Percentiles rank a stretch among this genome's conserved stretches.
Evolutionary conservation across 2,888 invertebrate genomes (phyloP).

Genomic region (Asteroscopus sphinx): DNA sequence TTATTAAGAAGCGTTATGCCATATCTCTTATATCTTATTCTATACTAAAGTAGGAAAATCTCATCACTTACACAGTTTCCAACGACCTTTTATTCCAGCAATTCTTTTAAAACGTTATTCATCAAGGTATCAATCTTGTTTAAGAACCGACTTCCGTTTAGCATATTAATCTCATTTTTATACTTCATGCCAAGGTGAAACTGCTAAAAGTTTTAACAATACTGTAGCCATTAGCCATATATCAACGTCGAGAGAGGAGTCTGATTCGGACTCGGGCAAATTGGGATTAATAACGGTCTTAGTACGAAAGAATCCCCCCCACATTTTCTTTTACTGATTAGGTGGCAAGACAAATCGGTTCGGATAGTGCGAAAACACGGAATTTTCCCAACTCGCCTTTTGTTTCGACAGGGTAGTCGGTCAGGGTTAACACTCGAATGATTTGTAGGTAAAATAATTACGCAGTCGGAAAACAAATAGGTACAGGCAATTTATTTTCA

Average conservation of each 20-base stretch:
- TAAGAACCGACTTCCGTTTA: constrained; percentile 46
- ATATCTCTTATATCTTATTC: background rate
- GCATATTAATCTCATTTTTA: constrained; percentile 59
- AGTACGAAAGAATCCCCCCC: constrained; percentile 68
- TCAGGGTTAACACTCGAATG: constrained; percentile 34
- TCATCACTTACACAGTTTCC: constrained; percentile 21
- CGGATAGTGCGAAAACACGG: constrained; percentile 60
- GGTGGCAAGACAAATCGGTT: constrained; percentile 76
- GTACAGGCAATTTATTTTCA: constrained; percentile 27
- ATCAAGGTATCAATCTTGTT: constrained; percentile 50
- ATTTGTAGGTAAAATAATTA: constrained; percentile 49
- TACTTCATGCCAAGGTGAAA: constrained; percentile 51
- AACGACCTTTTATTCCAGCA: constrained; percentile 22
- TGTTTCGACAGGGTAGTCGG: constrained; percentile 38
- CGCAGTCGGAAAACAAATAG: constrained; percentile 36
- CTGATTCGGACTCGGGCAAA: constrained; percentile 74
- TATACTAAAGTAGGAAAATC: constrained; percentile 10
- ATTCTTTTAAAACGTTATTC: constrained; percentile 27
- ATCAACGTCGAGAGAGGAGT: constrained; percentile 74
- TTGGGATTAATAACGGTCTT: constrained; percentile 83
- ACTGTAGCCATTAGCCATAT: constrained; percentile 69
- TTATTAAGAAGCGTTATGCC: constrained; percentile 11
- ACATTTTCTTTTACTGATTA: constrained; percentile 79
- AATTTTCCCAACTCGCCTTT: constrained; percentile 41
- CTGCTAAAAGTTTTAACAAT: constrained; percentile 61